Evolutionary conservation across 1,140 invertebrate genomes (phyloP).

Genomic region (Hydropsyche tenuis): DNA sequence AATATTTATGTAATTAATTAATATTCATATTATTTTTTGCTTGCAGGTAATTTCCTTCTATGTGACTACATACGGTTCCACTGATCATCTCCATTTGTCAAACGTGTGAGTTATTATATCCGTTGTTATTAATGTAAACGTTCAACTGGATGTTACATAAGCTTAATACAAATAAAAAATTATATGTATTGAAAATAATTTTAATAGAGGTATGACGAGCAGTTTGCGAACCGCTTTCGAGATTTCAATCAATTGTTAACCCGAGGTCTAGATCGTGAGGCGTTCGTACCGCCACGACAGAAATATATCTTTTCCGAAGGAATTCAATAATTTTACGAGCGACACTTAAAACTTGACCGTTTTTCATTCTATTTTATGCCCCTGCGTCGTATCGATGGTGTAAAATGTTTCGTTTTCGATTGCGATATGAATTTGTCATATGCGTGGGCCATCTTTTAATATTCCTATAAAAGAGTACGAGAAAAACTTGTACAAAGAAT

Average conservation of each 20-base stretch:
- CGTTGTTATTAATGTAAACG: not conserved
- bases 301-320: slow-evolving; percentile 19
- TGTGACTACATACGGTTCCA: not conserved
- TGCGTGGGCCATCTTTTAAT: too few relatives aligned
- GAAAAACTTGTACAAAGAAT: not conserved
- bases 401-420: too few relatives aligned
- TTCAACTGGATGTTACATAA: not conserved
- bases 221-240: slow-evolving; percentile 18
- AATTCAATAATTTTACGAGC: slow-evolving; percentile 28
- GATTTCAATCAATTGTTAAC: slow-evolving; percentile 41
- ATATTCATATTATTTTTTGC: not conserved
- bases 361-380: not conserved
- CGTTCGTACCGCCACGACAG: not conserved
- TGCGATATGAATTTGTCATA: too few relatives aligned
- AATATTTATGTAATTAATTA: not conserved
- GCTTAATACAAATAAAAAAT: too few relatives aligned
- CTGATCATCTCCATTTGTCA: not conserved
- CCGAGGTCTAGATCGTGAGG: slow-evolving; percentile 34
- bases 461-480: not conserved
- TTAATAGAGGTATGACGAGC: slow-evolving; percentile 12
- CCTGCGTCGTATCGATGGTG: too few relatives aligned
- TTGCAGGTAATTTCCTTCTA: not conserved
- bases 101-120: not conserved
- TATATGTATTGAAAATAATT: not conserved
- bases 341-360: not conserved